Conservation (phyloP, 2,113 vertebrate genomes). For the Catagonus wagneri region DNA sequence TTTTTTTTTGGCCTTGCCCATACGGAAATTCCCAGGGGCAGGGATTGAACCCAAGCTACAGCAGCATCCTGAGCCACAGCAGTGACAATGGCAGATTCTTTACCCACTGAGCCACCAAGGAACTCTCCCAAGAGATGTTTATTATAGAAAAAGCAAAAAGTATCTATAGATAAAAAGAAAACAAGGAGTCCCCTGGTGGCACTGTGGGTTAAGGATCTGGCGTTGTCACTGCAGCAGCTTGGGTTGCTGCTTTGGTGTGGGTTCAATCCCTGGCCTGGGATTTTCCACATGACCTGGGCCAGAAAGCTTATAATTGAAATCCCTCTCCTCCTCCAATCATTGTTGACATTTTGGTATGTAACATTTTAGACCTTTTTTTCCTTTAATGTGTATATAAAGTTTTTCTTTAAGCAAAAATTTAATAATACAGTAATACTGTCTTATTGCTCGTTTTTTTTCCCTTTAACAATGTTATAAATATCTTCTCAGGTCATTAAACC, state of each 20-base stretch:
- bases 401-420: background rate
- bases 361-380: background rate
- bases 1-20: background rate
- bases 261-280: too few species aligned
- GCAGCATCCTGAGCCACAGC: too few species aligned
- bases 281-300: too few species aligned
- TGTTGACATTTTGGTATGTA: background rate
- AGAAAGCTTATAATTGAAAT: background rate
- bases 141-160: background rate
- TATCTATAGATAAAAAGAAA: background rate
- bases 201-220: too few species aligned
- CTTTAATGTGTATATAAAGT: background rate
- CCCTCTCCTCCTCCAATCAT: background rate
- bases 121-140: background rate
- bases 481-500: background rate
- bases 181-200: background rate
- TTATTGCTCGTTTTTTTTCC: background rate
- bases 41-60: too few species aligned
- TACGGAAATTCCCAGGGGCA: too few species aligned
- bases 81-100: too few species aligned
- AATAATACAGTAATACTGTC: background rate
- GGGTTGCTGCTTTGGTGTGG: too few species aligned
- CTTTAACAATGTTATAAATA: background rate
- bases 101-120: too few species aligned
- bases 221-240: too few species aligned